Conservation (phyloP, 2,888 invertebrate species). For the Galeopsomyia nigrocyanea region DNA sequence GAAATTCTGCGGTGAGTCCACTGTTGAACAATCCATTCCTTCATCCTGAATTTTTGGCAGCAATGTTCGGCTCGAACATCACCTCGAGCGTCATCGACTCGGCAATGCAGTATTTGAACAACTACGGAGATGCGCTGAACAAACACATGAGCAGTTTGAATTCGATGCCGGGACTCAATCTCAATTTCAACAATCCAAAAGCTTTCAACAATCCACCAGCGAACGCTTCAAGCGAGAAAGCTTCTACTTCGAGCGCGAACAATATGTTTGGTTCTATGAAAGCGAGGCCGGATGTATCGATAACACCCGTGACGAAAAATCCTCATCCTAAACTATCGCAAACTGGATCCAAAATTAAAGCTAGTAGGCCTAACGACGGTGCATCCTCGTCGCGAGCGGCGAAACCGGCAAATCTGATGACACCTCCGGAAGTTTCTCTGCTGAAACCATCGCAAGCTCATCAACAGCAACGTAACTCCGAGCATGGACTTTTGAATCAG, state of each 20-base stretch:
- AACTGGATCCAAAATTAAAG: slow-evolving; percentile 45
- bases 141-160: slow-evolving; percentile 54
- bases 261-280: slow-evolving; percentile 55
- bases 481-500: not conserved
- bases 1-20: slow-evolving; percentile 52
- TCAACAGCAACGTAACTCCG: not conserved
- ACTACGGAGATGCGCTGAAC: slow-evolving; percentile 57
- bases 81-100: slow-evolving; percentile 43
- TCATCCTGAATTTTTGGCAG: slow-evolving; percentile 60
- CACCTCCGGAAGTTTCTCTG: not conserved
- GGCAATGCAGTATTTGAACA: slow-evolving; percentile 62
- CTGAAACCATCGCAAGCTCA: slow-evolving; percentile 6
- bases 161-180: slow-evolving; percentile 53
- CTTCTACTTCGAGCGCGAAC: not conserved
- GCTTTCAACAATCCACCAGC: slow-evolving; percentile 55
- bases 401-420: slow-evolving; percentile 51
- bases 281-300: slow-evolving; percentile 70
- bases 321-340: not conserved
- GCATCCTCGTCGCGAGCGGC: slow-evolving; percentile 51
- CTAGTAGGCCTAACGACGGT: slow-evolving; percentile 48
- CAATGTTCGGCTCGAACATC: slow-evolving; percentile 58
- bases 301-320: slow-evolving; percentile 31
- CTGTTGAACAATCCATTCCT: slow-evolving; percentile 54
- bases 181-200: slow-evolving; percentile 13
- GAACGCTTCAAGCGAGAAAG: slow-evolving; percentile 48